Conservation (phyloP, 2,888 invertebrate genomes). For the Caenorhabditis drosophilae region DNA sequence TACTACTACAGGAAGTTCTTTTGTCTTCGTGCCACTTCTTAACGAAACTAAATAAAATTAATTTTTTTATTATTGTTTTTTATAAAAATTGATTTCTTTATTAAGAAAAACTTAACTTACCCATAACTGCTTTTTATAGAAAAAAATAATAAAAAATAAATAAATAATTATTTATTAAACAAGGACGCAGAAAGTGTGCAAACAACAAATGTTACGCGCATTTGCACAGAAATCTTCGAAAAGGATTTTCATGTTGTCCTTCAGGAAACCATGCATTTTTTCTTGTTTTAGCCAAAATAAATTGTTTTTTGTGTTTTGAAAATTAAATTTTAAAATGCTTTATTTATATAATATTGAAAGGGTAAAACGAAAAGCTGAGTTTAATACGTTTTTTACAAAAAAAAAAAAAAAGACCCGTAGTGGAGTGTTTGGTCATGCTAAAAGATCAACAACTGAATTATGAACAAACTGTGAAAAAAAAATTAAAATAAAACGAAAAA, state of each 20-base stretch:
- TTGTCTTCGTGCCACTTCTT: neutral
- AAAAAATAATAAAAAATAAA: neutral
- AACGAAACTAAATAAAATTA: neutral
- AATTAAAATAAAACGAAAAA: neutral
- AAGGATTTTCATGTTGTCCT: no score
- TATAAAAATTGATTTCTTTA: neutral
- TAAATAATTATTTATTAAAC: neutral
- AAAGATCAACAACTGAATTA: no score
- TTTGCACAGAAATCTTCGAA: conserved; percentile 2
- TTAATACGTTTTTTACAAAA: neutral
- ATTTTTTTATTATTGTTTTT: neutral
- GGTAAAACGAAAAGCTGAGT: neutral
- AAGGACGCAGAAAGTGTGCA: neutral
- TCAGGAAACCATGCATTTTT: no score
- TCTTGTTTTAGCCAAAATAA: no score
- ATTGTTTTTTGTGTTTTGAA: neutral
- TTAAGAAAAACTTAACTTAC: conserved; percentile 1
- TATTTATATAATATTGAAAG: neutral
- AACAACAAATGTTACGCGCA: neutral
- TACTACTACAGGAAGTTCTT: neutral
- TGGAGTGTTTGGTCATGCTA: no score
- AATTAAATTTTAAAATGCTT: neutral
- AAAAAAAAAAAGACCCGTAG: neutral
- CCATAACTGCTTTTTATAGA: neutral
- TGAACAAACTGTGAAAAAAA: neutral